Evolutionary conservation across 1,140 invertebrate species (phyloP), one percentile per base, ranked within the genome.

Genomic region (Campoletis sonorensis): DNA sequence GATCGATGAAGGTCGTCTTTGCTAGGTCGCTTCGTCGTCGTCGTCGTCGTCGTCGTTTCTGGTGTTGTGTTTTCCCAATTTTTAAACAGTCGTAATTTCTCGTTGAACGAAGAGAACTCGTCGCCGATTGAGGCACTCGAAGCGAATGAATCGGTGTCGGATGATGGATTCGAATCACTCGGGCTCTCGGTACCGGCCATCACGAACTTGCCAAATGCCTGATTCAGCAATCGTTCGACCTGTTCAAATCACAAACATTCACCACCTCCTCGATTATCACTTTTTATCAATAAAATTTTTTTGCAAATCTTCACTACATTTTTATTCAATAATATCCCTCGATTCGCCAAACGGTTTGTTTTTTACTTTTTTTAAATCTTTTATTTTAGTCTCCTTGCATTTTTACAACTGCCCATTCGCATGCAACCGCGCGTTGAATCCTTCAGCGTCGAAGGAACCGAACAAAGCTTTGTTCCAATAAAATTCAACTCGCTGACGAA

Each of bases 1-100:
- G 89, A 91, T 40, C 92, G 86, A 30, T 92, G 92, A 5, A 93
- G 85, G 81, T 91, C 92, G 10, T 92, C 89, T 80, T 84, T 85
- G 30, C 15, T 82, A 15, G 76, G 37, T 26, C 75, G 76, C 15
- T 11, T 45, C 8, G 40, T 10, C 3, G 40, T 45, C 40, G 40
- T 45, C 8, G 40, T 45, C 40, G 8, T 45, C 40, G 40, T 45
- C 40, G 40, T 45, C 8, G 40, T 45, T 11, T 1, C 8, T 1
- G 40, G 11, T 45, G 26, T 3, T 18, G 45, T 79, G 16, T 80
- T 84, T 30, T 84, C 82, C 18, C 72, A 79, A 45, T 81, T 80
- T 51, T 82, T 82, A 27, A 84, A 84, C 1, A 84, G 67, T 30
- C 70, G 70, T 13, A 82, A 67, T 73, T 84, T 84, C 13, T 83